A percentile compares a stretch with the other conserved stretches of the same genome.
phyloP scores from a whole-genome alignment of 2,113 vertebrate genomes.

The Bufo bufo region DNA sequence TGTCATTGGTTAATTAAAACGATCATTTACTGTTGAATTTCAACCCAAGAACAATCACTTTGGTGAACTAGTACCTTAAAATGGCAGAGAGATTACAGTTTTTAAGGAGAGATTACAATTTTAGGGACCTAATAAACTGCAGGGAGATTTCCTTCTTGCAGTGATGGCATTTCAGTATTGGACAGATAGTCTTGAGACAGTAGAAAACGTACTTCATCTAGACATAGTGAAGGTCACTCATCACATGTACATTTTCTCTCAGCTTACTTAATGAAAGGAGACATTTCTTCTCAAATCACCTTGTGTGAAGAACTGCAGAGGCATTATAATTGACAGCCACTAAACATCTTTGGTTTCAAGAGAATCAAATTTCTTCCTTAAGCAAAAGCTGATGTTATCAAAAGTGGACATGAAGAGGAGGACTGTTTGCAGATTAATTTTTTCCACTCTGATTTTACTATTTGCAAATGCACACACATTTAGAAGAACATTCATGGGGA shows the following conservation, averaged over 20 bases:
- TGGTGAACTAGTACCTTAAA: neutral
- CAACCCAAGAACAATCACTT: too few species aligned
- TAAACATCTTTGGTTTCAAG: conserved; percentile 16
- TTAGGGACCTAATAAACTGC: neutral
- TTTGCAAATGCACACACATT: too few species aligned
- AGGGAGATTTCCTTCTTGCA: neutral
- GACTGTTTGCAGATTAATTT: too few species aligned
- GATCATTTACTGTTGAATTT: too few species aligned
- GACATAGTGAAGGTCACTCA: neutral
- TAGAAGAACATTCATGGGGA: too few species aligned
- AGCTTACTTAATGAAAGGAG: conserved; percentile 17
- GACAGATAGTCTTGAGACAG: neutral
- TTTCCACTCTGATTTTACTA: too few species aligned
- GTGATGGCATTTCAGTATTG: neutral
- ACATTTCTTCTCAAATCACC: conserved; percentile 21
- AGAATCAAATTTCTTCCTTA: conserved; percentile 24
- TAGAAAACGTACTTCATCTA: neutral
- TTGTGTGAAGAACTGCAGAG: neutral
- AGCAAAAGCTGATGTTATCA: neutral
- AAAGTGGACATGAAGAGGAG: neutral
- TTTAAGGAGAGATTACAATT: neutral
- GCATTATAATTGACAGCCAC: neutral
- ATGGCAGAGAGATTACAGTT: neutral
- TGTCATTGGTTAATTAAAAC: too few species aligned
- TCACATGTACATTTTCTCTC: neutral